Base-by-base conservation (phyloP, 2,113 vertebrate genomes). In the Esox niger region DNA sequence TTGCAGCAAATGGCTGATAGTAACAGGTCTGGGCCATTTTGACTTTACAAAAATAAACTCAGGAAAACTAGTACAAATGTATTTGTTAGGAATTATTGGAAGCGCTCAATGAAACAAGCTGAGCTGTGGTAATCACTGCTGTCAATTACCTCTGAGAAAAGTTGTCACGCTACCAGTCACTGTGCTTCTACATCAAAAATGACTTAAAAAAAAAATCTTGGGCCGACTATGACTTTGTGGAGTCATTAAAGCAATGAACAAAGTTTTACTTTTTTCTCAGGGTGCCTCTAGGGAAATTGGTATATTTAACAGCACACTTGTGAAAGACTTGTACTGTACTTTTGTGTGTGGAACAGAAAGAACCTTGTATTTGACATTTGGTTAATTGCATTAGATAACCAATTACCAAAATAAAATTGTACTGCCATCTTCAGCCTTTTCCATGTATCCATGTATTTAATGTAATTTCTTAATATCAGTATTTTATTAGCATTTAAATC, bases 351-450 rank as follows among this genome's bases (percentile, higher is more conserved):
- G n/a, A n/a, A n/a, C n/a, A n/a, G n/a, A n/a, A n/a, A n/a, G n/a
- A n/a, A n/a, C n/a, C n/a, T n/a, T n/a, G n/a, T 69, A 64, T 65
- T 59, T 73, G 72, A 86, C 78, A 31, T 38, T 64, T 82, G 83
- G 87, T 89, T 88, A 88, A 89, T 89, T 86, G 79, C 80, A 81
- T 78, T 62, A 70, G 73, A 73, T 72, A 46, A 20, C 32, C 35
- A 46, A 72, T 68, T 64, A 69, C 68, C 61, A 74, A 79, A 78
- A 79, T 82, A 82, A 87, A 80, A 62, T 58, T 11, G 47, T 75
- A 77, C 75, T 63, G 35, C 32, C 31, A 63, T 68, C 73, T 73
- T 63, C 73, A 55, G 63, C 52, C 60, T 62, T 71, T 75, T n/a
- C n/a, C n/a, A n/a, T n/a, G n/a, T n/a, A n/a, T n/a, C n/a, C n/a